Conservation (phyloP, 2,113 vertebrate species). For the Bos indicus region DNA sequence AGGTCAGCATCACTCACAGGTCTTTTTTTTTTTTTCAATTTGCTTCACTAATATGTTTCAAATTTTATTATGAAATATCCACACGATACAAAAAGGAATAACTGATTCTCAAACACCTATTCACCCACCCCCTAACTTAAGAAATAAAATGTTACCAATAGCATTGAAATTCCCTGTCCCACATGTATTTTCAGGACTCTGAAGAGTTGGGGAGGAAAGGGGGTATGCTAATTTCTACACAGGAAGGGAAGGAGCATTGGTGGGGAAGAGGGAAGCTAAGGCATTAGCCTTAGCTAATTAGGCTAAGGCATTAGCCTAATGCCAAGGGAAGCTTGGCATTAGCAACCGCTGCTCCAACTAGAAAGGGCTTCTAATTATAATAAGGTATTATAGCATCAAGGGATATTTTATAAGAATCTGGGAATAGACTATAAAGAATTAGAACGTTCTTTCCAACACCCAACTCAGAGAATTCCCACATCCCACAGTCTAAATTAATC, state of each 20-base stretch:
- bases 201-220: not conserved
- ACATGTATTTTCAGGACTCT: not conserved
- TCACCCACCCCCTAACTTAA: not conserved
- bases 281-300: no score
- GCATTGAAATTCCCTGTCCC: not conserved
- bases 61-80: not conserved
- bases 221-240: not conserved
- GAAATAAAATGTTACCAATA: not conserved
- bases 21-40: not conserved
- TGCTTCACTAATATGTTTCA: not conserved
- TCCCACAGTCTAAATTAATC: not conserved
- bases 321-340: no score
- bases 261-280: not conserved
- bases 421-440: not conserved
- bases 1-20: not conserved
- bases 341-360: not conserved
- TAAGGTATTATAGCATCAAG: not conserved
- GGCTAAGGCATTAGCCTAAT: no score
- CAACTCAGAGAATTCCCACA: not conserved
- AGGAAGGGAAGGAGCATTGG: not conserved
- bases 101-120: not conserved
- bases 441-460: not conserved
- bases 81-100: not conserved
- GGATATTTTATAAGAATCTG: not conserved
- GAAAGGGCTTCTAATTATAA: not conserved